Evolutionary conservation across 2,797 vertebrate species (phyloP).

Genomic region (Eulemur mongoz): DNA sequence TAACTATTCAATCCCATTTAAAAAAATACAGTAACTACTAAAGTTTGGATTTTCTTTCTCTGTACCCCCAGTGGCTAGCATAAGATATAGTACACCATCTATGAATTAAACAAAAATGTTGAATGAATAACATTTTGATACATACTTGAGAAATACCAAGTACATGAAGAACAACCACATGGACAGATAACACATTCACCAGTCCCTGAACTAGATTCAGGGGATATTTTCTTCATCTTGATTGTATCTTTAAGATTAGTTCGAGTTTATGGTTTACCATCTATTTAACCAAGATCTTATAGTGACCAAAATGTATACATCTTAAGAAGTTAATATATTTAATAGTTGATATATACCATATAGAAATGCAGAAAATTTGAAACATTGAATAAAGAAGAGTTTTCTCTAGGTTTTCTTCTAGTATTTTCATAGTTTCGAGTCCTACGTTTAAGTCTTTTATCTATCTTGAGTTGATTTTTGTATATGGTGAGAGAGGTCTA

Average conservation of each 20-base stretch:
- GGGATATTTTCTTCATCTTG: neutral
- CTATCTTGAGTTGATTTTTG: neutral
- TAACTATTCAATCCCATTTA: neutral
- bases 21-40: neutral
- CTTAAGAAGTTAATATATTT: neutral
- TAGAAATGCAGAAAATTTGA: neutral
- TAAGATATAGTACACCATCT: neutral
- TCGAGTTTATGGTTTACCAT: neutral
- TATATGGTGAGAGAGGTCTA: neutral
- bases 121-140: neutral
- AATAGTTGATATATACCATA: neutral
- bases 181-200: neutral
- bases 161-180: neutral
- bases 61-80: neutral
- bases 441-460: neutral
- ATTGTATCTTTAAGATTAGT: neutral
- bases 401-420: neutral
- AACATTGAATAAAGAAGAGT: neutral
- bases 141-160: neutral
- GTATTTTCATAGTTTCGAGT: neutral
- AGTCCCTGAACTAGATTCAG: neutral
- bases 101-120: neutral
- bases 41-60: neutral
- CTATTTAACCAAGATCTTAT: neutral
- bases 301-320: neutral